phyloP scores from a whole-genome alignment of 2,888 invertebrate species.

The Herminia tarsipennalis region DNA sequence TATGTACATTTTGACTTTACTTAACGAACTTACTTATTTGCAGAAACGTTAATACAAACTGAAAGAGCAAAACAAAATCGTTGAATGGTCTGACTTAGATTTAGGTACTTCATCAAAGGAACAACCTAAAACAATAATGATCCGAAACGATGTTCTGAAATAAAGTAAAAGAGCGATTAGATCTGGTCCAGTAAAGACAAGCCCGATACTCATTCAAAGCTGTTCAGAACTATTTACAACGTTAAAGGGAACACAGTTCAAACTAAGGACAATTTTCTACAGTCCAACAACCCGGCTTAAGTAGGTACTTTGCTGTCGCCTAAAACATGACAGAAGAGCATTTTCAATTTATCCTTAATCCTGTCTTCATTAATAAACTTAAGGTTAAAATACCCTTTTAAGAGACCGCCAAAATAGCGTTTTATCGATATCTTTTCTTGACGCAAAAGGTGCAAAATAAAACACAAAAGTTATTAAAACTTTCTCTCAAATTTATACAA shows the following conservation, averaged over 20 bases:
- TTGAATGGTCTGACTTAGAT: too few relatives aligned
- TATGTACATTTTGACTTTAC: too few relatives aligned
- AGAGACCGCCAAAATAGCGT: constrained; percentile 18
- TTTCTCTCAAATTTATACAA: constrained; percentile 17
- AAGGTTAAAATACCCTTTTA: constrained; percentile 29
- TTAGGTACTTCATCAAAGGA: too few relatives aligned
- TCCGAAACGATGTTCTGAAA: neutral
- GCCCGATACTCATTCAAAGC: neutral
- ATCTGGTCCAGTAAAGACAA: neutral
- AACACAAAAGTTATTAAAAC: constrained; percentile 44
- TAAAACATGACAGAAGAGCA: constrained; percentile 12
- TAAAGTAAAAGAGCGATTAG: constrained; percentile 1
- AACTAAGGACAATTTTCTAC: constrained; percentile 7
- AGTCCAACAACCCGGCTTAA: constrained; percentile 5
- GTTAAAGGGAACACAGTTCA: neutral
- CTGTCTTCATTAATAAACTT: constrained; percentile 32
- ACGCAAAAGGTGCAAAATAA: constrained; percentile 35
- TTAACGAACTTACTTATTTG: too few relatives aligned
- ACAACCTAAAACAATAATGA: too few relatives aligned
- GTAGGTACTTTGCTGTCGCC: constrained; percentile 6
- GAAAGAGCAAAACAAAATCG: too few relatives aligned
- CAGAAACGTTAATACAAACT: too few relatives aligned
- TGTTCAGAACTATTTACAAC: neutral
- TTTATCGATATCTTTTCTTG: constrained; percentile 32
- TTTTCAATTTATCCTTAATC: constrained; percentile 31